phyloP scores from a whole-genome alignment of 2,113 vertebrate genomes.

The Ibidorhyncha struthersii region DNA sequence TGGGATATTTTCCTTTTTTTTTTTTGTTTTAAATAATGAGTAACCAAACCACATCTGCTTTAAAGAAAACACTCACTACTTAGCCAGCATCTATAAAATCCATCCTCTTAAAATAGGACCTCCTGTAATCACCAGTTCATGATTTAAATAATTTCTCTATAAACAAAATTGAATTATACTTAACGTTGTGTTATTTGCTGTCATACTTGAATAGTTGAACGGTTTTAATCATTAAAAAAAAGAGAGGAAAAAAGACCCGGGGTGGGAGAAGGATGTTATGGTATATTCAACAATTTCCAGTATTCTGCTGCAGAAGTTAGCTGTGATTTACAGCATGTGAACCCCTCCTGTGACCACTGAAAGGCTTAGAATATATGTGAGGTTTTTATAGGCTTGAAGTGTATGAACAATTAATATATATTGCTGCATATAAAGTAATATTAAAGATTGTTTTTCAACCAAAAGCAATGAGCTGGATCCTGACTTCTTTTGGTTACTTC shows the following conservation, averaged over 20 bases:
- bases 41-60: not conserved
- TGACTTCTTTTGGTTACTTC: not conserved
- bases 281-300: not conserved
- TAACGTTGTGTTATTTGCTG: not conserved
- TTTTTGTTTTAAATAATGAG: not conserved
- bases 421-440: not conserved
- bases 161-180: not conserved
- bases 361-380: not conserved
- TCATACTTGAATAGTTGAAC: not conserved
- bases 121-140: not conserved
- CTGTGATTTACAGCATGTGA: not conserved
- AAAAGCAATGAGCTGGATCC: not conserved
- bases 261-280: not conserved
- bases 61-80: not conserved
- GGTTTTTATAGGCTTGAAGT: not conserved
- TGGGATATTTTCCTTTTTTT: no score
- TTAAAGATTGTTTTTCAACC: not conserved
- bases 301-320: not conserved
- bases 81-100: not conserved
- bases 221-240: not conserved
- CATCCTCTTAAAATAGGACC: not conserved
- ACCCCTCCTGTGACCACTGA: not conserved
- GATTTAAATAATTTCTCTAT: not conserved
- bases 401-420: not conserved
- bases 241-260: rapidly evolving